Evolutionary conservation across 2,797 vertebrate species (phyloP).

Genomic region (Limnodromus scolopaceus): DNA sequence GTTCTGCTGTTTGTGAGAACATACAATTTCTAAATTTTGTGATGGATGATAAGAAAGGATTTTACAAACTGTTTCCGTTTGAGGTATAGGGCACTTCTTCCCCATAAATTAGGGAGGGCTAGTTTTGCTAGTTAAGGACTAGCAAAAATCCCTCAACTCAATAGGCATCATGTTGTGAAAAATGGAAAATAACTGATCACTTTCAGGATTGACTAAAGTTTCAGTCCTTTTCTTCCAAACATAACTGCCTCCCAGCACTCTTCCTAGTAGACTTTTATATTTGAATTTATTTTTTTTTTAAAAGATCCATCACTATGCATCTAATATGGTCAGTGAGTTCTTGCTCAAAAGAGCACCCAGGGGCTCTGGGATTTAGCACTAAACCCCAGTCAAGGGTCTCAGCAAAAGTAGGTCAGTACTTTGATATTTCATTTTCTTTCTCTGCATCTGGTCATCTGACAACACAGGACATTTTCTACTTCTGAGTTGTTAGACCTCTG

Average conservation of each 20-base stretch:
- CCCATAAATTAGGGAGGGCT: not conserved
- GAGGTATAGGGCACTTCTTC: not conserved
- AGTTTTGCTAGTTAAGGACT: not conserved
- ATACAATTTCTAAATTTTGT: not conserved
- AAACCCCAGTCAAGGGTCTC: not conserved
- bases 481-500: not conserved
- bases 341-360: not conserved
- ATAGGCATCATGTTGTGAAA: not conserved
- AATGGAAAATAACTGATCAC: not conserved
- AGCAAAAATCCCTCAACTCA: accelerated
- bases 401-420: not conserved
- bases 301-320: accelerated
- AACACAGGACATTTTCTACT: not conserved
- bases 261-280: not conserved
- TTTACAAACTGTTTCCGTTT: not conserved
- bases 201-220: not conserved
- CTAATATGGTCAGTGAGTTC: accelerated
- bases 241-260: not conserved
- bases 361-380: not conserved
- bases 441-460: not conserved
- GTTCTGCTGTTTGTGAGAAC: not conserved
- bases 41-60: not conserved
- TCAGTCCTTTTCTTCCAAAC: not conserved
- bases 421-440: not conserved
- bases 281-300: not conserved